Percentiles rank a stretch among this genome's conserved stretches.
These are phyloP conservation scores for Argentina silus DNA, from an alignment of 2,797 vertebrate genomes.

Conservation along the genomic window DNA sequence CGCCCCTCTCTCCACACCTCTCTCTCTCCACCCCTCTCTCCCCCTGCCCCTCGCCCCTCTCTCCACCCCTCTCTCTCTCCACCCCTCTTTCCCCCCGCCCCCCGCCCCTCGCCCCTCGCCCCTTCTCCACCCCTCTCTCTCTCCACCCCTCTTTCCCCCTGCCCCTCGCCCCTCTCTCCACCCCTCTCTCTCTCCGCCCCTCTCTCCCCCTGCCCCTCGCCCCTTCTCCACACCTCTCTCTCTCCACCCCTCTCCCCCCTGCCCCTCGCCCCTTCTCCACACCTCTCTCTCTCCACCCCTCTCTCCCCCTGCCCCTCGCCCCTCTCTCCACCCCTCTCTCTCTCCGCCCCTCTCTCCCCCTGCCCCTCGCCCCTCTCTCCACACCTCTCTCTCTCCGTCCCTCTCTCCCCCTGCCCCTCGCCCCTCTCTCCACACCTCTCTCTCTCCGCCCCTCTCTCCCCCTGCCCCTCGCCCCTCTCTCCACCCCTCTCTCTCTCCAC, in stretches of 20 bases:
- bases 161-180: background rate
- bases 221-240: background rate
- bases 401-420: background rate
- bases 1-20: no score
- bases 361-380: background rate
- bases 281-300: background rate
- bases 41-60: no score
- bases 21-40: no score
- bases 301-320: background rate
- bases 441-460: conserved; percentile 7
- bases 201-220: background rate
- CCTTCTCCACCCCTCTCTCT: background rate
- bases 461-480: background rate
- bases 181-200: background rate
- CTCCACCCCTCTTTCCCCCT: background rate
- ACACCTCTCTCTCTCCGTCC: no score
- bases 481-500: no score
- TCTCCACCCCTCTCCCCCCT: background rate
- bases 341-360: background rate
- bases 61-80: no score
- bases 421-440: background rate
- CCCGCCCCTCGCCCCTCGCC: background rate
- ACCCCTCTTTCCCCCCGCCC: background rate
- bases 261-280: background rate
- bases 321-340: background rate